phyloP scores from a whole-genome alignment of 2,113 vertebrate genomes.

The Muntiacus reevesi region DNA sequence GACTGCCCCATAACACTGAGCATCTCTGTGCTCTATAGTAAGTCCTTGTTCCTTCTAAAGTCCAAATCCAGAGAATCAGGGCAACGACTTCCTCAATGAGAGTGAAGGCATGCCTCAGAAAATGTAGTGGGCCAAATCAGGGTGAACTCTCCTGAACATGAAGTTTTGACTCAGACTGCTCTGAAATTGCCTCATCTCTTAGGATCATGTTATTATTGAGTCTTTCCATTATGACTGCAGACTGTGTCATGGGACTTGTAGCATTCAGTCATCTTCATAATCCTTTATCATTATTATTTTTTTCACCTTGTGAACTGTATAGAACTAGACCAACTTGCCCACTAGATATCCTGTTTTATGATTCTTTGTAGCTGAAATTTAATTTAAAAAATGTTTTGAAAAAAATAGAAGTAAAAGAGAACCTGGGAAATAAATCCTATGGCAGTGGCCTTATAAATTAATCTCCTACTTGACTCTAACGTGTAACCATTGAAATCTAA shows the following conservation, averaged over 20 bases:
- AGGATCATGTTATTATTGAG: neutral
- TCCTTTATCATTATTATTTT: neutral
- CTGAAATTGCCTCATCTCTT: neutral
- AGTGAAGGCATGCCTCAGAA: neutral
- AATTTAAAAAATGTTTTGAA: neutral
- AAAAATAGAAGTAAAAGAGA: neutral
- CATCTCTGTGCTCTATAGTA: neutral
- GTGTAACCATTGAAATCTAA: neutral
- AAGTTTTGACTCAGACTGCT: neutral
- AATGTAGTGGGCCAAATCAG: neutral
- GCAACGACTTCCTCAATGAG: neutral
- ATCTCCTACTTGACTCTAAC: neutral
- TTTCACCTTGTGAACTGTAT: neutral
- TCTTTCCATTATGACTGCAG: neutral
- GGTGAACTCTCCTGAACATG: neutral
- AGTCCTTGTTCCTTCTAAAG: neutral
- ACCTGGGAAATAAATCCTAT: neutral
- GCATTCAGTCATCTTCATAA: rapidly evolving
- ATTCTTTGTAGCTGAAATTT: neutral
- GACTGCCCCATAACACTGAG: neutral
- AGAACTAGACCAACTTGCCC: neutral
- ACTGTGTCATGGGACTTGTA: neutral
- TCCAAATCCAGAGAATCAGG: neutral
- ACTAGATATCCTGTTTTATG: neutral
- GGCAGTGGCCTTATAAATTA: neutral